These are phyloP conservation scores for Pammene fasciana DNA, from an alignment of 2,888 invertebrate species.

Conservation along the genomic window DNA sequence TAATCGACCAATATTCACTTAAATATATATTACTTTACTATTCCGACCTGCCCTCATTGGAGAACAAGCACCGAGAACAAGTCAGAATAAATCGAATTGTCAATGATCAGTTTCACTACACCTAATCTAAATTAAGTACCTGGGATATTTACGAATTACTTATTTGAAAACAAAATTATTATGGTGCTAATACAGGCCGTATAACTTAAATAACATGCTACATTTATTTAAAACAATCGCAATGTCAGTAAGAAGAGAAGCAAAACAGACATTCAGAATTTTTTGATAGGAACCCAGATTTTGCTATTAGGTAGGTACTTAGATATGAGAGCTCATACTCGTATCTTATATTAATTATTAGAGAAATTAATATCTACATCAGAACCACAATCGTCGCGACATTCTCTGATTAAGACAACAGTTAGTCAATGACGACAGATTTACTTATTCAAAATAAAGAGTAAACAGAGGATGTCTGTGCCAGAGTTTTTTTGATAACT, in stretches of 20 bases:
- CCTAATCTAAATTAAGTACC: neutral
- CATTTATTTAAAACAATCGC: constrained; percentile 30
- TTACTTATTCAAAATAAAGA: neutral
- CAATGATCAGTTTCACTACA: neutral
- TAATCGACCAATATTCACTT: neutral
- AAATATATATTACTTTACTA: neutral
- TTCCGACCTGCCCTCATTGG: neutral
- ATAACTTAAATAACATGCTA: constrained; percentile 33
- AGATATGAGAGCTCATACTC: too few relatives aligned
- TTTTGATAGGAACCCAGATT: neutral
- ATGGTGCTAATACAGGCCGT: neutral
- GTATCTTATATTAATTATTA: too few relatives aligned
- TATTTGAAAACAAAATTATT: too few relatives aligned
- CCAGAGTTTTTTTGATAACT: constrained; percentile 9
- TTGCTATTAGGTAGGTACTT: too few relatives aligned
- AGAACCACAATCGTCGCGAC: neutral
- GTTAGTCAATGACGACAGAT: too few relatives aligned
- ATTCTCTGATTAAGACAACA: neutral
- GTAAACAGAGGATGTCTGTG: neutral
- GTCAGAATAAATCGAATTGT: neutral
- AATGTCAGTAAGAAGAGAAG: constrained; percentile 28
- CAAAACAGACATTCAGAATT: constrained; percentile 11
- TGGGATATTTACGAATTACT: too few relatives aligned
- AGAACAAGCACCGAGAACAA: neutral
- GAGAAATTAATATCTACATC: too few relatives aligned